Percentiles rank a stretch among this genome's conserved stretches.
Conservation (phyloP, 1,140 invertebrate genomes). For the Aphis craccivora region DNA sequence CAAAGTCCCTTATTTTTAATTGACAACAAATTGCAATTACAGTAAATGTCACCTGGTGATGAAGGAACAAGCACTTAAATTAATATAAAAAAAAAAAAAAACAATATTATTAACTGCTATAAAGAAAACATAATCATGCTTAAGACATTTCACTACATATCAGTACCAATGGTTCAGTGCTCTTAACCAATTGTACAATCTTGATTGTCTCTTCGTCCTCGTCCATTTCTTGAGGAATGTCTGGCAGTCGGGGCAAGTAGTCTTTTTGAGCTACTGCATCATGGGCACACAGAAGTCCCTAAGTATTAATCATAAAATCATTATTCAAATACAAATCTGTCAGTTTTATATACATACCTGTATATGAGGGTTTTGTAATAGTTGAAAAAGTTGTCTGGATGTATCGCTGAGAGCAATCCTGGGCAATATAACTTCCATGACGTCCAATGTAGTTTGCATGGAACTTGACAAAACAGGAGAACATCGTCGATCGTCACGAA, state of each 20-base stretch:
- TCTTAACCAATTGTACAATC: conserved; percentile 96
- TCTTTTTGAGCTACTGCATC: conserved; percentile 95
- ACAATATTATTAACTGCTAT: conserved; percentile 64
- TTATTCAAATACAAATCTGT: background rate
- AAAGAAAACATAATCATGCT: conserved; percentile 39
- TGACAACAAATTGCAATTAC: background rate
- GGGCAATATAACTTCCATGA: conserved; percentile 74
- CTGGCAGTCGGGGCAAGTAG: conserved; percentile 89
- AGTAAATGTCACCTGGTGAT: background rate
- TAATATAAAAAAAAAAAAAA: conserved; percentile 59
- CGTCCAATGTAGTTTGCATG: conserved; percentile 79
- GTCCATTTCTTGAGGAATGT: conserved; percentile 86
- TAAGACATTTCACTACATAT: conserved; percentile 29
- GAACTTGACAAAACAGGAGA: conserved; percentile 82
- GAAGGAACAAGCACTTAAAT: conserved; percentile 50
- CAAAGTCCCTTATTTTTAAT: background rate
- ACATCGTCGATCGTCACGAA: conserved; percentile 79
- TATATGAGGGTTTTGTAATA: conserved; percentile 84
- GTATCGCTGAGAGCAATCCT: conserved; percentile 71
- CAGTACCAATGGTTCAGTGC: conserved; percentile 91
- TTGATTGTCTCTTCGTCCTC: conserved; percentile 95
- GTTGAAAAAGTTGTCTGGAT: conserved; percentile 79
- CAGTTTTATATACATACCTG: conserved; percentile 70
- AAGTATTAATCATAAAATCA: conserved; percentile 60
- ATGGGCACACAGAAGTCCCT: conserved; percentile 91